Evolutionary conservation across 2,888 invertebrate species (phyloP).

Genomic region (Neuroscelio doddi): DNA sequence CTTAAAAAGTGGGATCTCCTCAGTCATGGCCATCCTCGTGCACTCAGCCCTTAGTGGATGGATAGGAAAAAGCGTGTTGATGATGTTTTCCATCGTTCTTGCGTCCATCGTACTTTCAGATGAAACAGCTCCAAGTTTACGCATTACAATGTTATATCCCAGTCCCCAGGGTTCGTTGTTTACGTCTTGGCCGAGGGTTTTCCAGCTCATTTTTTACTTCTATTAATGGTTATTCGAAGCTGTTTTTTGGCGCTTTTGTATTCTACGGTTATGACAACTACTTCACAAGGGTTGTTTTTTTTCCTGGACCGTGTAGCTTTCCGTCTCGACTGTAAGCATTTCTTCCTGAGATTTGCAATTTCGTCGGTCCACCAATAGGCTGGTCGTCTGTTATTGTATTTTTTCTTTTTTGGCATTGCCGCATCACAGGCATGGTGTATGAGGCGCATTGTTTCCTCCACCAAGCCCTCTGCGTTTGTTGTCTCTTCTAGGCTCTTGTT

Average conservation of each 20-base stretch:
- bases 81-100: not conserved
- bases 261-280: not conserved
- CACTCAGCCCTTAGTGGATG: conserved; percentile 9
- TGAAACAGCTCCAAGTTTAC: not conserved
- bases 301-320: too few relatives aligned
- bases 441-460: not conserved
- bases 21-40: too few relatives aligned
- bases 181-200: conserved; percentile 8
- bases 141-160: conserved; percentile 19
- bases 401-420: not conserved
- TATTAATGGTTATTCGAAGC: not conserved
- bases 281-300: too few relatives aligned
- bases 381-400: not conserved
- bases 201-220: conserved; percentile 10
- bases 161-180: conserved; percentile 24
- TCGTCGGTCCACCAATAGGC: too few relatives aligned
- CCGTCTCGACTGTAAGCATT: too few relatives aligned
- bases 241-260: conserved; percentile 7
- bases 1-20: too few relatives aligned
- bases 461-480: conserved; percentile 6
- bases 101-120: too few relatives aligned
- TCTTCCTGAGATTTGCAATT: too few relatives aligned
- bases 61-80: conserved; percentile 11
- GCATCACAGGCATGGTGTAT: conserved; percentile 1
- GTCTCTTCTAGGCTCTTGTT: too few relatives aligned